Percentiles rank a stretch among this genome's conserved stretches.
Conservation (phyloP, 2,797 vertebrate species). For the Catamblyrhynchus diadema region DNA sequence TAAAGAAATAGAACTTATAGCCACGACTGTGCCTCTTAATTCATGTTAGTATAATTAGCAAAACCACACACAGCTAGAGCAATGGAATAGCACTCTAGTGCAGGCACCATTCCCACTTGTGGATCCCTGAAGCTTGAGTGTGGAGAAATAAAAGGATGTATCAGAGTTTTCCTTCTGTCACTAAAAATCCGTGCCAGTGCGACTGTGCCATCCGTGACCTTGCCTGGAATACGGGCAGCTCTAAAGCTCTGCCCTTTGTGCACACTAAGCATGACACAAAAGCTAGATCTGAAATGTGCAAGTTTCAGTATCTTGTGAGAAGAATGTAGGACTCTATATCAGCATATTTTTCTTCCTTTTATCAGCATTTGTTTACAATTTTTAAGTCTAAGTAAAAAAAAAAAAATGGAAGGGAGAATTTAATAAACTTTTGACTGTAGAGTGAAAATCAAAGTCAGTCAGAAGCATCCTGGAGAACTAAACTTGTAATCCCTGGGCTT, state of each 20-base stretch:
- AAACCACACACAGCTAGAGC: not conserved
- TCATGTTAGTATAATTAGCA: not conserved
- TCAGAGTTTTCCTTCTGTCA: not conserved
- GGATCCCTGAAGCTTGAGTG: not conserved
- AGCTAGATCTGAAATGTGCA: conserved; percentile 9
- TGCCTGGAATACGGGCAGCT: not conserved
- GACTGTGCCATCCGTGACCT: not conserved
- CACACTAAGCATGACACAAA: not conserved
- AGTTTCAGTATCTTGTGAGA: not conserved
- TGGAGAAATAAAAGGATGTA: not conserved
- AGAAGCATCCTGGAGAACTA: not conserved
- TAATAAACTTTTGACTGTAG: not conserved
- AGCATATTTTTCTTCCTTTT: conserved; percentile 5
- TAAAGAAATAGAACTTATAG: not conserved
- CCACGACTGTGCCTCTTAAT: not conserved
- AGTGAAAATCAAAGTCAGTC: not conserved
- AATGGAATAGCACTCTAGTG: not conserved
- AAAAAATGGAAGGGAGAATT: not conserved
- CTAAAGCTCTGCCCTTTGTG: not conserved
- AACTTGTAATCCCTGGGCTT: not conserved
- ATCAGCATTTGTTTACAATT: not conserved
- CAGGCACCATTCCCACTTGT: not conserved
- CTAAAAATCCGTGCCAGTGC: not conserved
- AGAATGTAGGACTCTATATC: not conserved
- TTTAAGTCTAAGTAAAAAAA: not conserved